Percentiles rank a stretch among this genome's conserved stretches.
Evolutionary conservation across 2,797 vertebrate genomes (phyloP).

Genomic region (Neosalanx taihuensis): DNA sequence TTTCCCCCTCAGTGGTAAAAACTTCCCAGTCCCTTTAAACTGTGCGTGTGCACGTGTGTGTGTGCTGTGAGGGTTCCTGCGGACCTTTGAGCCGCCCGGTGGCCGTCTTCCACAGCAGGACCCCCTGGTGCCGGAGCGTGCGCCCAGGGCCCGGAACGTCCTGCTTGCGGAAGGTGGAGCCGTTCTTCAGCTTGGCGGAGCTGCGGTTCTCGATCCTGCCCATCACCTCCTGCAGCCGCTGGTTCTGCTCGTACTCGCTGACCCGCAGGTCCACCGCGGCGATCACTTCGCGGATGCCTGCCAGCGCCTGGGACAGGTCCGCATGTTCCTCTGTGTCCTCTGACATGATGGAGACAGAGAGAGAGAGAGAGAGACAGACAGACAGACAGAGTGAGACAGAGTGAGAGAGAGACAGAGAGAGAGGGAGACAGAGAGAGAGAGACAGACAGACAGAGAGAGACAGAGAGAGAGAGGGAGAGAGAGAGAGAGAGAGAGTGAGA

Average conservation of each 20-base stretch:
- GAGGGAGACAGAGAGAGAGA: no score
- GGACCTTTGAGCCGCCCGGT: constrained; percentile 94
- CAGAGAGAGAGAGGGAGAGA: no score
- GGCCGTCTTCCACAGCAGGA: constrained; percentile 93
- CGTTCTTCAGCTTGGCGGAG: constrained; percentile 86
- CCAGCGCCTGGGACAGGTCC: constrained; percentile 80
- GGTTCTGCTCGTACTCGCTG: constrained; percentile 86
- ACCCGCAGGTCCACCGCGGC: constrained; percentile 86
- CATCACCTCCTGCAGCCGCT: constrained; percentile 85
- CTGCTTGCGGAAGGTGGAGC: constrained; percentile 87
- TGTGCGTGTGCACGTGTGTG: not conserved
- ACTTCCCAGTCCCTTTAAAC: no score
- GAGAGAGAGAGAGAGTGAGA: no score
- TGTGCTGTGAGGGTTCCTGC: not conserved
- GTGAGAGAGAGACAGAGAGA: not conserved
- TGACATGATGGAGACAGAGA: constrained; percentile 44
- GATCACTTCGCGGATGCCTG: constrained; percentile 84
- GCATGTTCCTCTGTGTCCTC: constrained; percentile 85
- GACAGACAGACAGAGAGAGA: no score
- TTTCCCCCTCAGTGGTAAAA: no score
- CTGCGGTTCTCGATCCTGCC: constrained; percentile 91
- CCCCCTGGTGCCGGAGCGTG: constrained; percentile 81
- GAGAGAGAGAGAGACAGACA: not conserved
- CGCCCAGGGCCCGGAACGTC: constrained; percentile 80
- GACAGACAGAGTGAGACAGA: not conserved